Percentiles rank a stretch among this genome's conserved stretches.
Conservation (phyloP, 2,113 vertebrate genomes). For the Pipra filicauda region DNA sequence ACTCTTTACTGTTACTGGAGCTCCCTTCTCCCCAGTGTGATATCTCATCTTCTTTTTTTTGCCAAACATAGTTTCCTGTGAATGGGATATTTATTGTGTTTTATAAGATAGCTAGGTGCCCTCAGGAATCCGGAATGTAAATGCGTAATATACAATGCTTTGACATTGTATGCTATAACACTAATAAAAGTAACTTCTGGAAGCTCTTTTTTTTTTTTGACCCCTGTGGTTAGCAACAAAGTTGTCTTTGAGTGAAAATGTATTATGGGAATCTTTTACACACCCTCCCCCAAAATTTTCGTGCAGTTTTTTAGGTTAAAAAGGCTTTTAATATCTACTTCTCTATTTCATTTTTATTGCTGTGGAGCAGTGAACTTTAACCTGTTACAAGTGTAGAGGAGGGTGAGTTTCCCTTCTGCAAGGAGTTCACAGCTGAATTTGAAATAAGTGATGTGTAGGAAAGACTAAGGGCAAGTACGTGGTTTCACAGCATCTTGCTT, state of each 20-base stretch:
- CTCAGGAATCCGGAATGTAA: not conserved
- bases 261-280: not conserved
- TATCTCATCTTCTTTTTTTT: not conserved
- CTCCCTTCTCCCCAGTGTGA: not conserved
- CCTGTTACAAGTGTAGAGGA: not conserved
- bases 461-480: not conserved
- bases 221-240: not conserved
- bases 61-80: not conserved
- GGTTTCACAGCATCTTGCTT: not conserved
- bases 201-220: not conserved
- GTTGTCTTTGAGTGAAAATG: not conserved
- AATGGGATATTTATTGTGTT: not conserved
- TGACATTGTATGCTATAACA: not conserved
- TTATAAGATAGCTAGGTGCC: not conserved
- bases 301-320: not conserved
- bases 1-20: not conserved
- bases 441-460: not conserved
- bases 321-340: not conserved
- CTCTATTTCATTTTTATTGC: not conserved
- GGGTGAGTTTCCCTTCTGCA: not conserved
- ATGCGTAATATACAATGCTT: not conserved
- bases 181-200: not conserved
- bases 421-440: not conserved
- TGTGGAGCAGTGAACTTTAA: not conserved
- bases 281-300: not conserved